Evolutionary conservation across 2,113 vertebrate genomes (phyloP).

Genomic region (Callipepla californica): DNA sequence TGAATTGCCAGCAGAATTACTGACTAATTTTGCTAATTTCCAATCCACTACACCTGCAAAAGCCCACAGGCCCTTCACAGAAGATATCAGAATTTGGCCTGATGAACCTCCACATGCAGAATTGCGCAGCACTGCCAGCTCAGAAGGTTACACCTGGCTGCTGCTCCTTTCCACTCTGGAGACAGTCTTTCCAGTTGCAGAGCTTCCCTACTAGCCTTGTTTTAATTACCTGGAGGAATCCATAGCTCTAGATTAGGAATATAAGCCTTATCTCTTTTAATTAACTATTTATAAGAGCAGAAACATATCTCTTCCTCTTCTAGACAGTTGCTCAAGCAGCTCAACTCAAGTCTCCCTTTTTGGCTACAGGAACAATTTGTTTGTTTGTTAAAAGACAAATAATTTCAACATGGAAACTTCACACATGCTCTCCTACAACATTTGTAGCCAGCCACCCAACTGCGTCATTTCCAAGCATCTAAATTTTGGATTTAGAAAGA

Average conservation of each 20-base stretch:
- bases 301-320: neutral
- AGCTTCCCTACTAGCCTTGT: neutral
- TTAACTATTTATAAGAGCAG: neutral
- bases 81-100: neutral
- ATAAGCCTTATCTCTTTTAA: neutral
- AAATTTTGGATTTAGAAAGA: slow-evolving; percentile 15
- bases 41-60: neutral
- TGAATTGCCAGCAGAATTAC: slow-evolving; percentile 2
- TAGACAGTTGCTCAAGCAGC: neutral
- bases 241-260: neutral
- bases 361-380: neutral
- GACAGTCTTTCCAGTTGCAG: neutral
- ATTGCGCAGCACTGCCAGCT: neutral
- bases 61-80: neutral
- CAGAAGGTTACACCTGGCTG: neutral
- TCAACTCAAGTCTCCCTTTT: neutral
- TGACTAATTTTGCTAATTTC: slow-evolving; percentile 26
- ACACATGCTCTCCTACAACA: neutral
- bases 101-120: neutral
- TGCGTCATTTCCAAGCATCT: neutral
- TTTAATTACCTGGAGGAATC: neutral
- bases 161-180: neutral
- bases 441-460: neutral
- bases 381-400: neutral
- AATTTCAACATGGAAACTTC: neutral